phyloP scores from a whole-genome alignment of 1,140 invertebrate species.

The Lordiphosa clarofinis region DNA sequence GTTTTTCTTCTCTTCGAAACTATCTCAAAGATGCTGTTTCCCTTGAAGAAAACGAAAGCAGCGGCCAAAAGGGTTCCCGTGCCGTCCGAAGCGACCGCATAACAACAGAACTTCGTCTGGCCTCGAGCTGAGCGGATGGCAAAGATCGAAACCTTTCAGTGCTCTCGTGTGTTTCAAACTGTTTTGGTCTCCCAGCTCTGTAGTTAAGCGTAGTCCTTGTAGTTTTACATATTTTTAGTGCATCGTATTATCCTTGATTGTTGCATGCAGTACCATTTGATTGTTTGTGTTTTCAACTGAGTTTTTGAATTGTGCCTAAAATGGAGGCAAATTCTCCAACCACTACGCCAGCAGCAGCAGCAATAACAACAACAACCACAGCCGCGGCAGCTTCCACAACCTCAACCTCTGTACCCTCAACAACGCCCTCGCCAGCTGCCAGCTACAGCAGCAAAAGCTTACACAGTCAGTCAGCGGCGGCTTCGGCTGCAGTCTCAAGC shows the following conservation, averaged over 20 bases:
- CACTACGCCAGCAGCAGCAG: conserved; percentile 21
- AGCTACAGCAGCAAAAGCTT: conserved; percentile 30
- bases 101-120: conserved; percentile 73
- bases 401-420: conserved; percentile 25
- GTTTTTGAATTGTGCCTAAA: conserved; percentile 1
- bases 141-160: conserved; percentile 47
- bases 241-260: conserved; percentile 21
- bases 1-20: conserved; percentile 46
- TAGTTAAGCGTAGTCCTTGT: conserved; percentile 15
- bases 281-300: conserved; percentile 47
- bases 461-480: conserved; percentile 31
- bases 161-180: conserved; percentile 28
- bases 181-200: not conserved
- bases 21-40: conserved; percentile 48
- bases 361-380: conserved; percentile 13
- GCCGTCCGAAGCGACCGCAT: conserved; percentile 28
- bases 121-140: conserved; percentile 72
- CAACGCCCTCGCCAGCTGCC: conserved; percentile 38
- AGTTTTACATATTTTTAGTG: conserved; percentile 16
- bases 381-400: not conserved
- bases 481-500: conserved; percentile 31
- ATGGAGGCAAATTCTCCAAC: conserved; percentile 58
- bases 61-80: conserved; percentile 54
- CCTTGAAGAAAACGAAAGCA: conserved; percentile 61
- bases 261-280: conserved; percentile 59